phyloP scores from a whole-genome alignment of 2,113 vertebrate genomes.

The Cromileptes altivelis region DNA sequence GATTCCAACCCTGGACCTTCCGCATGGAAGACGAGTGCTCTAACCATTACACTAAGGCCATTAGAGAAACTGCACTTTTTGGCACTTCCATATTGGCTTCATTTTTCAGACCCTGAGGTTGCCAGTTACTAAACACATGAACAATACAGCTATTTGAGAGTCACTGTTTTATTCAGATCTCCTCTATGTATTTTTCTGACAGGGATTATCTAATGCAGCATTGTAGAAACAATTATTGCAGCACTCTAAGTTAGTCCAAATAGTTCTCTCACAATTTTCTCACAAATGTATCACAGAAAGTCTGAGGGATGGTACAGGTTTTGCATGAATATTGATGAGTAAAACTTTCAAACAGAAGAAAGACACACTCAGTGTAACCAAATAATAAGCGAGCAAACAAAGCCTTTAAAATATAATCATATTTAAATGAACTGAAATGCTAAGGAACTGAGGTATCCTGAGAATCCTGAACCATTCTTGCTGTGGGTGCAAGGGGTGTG shows the following conservation, averaged over 20 bases:
- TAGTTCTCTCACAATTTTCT: conserved; percentile 30
- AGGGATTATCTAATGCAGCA: neutral
- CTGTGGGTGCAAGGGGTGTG: neutral
- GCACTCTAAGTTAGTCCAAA: neutral
- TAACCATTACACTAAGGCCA: too few relatives aligned
- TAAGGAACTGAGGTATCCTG: neutral
- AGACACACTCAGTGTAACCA: neutral
- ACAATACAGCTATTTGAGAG: neutral
- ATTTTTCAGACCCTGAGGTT: too few relatives aligned
- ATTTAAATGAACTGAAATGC: neutral
- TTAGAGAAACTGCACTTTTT: too few relatives aligned
- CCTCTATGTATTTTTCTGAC: neutral
- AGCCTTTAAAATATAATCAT: neutral
- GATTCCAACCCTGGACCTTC: too few relatives aligned
- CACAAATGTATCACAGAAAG: conserved; percentile 19
- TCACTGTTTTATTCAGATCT: too few relatives aligned
- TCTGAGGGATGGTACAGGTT: neutral
- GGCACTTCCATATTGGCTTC: too few relatives aligned
- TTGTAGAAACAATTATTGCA: neutral
- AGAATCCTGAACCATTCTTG: neutral
- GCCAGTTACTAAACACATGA: neutral
- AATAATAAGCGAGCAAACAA: conserved; percentile 25
- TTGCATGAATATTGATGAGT: conserved; percentile 13
- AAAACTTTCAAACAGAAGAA: neutral
- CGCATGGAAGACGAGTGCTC: too few relatives aligned